Evolutionary conservation across 2,113 vertebrate species (phyloP).

Genomic region (Ramphastos sulfuratus): DNA sequence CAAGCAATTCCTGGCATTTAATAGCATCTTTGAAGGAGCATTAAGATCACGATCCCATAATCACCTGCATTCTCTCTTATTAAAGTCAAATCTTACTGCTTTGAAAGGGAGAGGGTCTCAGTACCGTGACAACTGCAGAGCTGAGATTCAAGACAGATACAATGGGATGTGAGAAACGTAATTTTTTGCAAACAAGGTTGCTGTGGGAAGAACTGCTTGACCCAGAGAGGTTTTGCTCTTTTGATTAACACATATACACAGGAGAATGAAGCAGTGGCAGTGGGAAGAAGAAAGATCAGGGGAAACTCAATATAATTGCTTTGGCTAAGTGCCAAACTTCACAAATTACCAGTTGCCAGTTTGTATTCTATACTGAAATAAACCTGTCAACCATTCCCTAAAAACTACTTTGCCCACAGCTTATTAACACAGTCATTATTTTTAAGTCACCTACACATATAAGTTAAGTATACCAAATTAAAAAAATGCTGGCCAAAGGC

Average conservation of each 20-base stretch:
- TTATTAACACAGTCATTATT: background rate
- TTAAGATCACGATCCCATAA: background rate
- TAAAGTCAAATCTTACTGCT: background rate
- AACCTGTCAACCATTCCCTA: background rate
- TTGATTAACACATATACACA: background rate
- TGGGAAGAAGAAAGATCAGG: background rate
- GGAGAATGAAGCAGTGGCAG: background rate
- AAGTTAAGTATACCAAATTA: background rate
- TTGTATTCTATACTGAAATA: background rate
- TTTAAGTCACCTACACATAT: background rate
- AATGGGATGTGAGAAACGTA: background rate
- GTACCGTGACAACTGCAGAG: background rate
- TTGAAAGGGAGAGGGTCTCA: background rate
- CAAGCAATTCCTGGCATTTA: background rate
- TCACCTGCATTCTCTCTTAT: too few species aligned
- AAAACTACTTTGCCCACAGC: background rate
- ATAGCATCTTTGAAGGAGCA: background rate
- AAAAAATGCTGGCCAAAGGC: background rate
- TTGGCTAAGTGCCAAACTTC: background rate
- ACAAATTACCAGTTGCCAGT: constrained; percentile 27
- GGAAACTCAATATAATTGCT: background rate
- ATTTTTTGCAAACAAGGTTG: background rate
- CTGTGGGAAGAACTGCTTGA: background rate
- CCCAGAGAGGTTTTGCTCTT: background rate
- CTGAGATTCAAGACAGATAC: background rate